Base-by-base conservation (phyloP, 2,113 vertebrate genomes). In the Opisthocomus hoazin region DNA sequence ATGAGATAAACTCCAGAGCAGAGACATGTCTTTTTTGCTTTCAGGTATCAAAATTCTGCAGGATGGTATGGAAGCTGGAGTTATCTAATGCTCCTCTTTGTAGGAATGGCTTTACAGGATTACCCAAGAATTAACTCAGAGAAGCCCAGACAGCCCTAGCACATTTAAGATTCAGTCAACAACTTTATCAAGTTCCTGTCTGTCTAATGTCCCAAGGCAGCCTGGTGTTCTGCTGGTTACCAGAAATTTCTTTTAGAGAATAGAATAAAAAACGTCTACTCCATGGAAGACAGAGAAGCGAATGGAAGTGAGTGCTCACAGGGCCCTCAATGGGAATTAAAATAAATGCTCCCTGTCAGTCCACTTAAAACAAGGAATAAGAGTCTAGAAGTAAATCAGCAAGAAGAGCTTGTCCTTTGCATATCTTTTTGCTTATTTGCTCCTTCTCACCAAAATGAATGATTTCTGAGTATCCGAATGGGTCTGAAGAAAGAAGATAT, bases 201-300 rank as follows among this genome's bases (percentile, higher is more conserved):
- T 89, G 43, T 51, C 73, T 50, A 10, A 41, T 30, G 14, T 91
- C 87, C 77, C 60, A 84, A 87, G 80, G 60, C 69, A 94, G 68
- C 27, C 46, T 66, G 27, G 26, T 66, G 65, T 68, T 86, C 84
- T 82, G 23, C 29, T 68, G 48, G 27, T 89, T 93, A 87, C 60
- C 80, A 89, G 91, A 66, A 81, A 84, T 92, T 81, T 96, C 51
- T 89, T 74, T 93, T 24, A 91, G 34, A 84, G 54, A 78, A 30
- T 18, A 46, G 22, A 70, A 51, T 16, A 9, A 58, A 87, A 86
- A 83, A 60, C 81, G 3, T 27, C 56, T 34, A 9, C 57, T 6
- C 41, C 18, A 22, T 48, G 50, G 56, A 79, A 84, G 32, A 24
- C 24, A 69, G 69, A 78, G 61, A 82, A 71, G 63, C 32, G 90